Evolutionary conservation across 2,797 vertebrate species (phyloP).

Genomic region (Florisuga fusca): DNA sequence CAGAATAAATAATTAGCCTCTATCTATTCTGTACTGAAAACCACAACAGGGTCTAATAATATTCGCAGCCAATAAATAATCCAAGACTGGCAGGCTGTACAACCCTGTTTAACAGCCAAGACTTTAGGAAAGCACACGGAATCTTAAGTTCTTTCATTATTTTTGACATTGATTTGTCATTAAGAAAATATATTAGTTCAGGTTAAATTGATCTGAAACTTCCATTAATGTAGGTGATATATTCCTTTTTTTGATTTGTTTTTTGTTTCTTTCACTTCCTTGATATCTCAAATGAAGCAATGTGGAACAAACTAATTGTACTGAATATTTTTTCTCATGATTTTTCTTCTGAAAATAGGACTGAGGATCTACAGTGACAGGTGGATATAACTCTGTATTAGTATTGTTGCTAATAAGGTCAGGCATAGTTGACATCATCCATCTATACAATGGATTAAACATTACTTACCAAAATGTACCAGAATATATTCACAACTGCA

Average conservation of each 20-base stretch:
- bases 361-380: not conserved
- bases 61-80: constrained; percentile 60
- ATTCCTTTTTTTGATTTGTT: constrained; percentile 6
- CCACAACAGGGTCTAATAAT: constrained; percentile 36
- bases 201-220: constrained; percentile 79
- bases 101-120: constrained; percentile 47
- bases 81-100: constrained; percentile 27
- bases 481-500: not conserved
- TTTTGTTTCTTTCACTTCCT: not conserved
- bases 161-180: constrained; percentile 84
- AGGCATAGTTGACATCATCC: not conserved
- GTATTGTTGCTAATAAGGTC: constrained; percentile 6
- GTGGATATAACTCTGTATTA: constrained; percentile 4
- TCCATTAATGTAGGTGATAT: constrained; percentile 77
- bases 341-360: constrained; percentile 25
- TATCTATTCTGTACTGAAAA: constrained; percentile 45
- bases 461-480: constrained; percentile 9
- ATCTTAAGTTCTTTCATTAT: constrained; percentile 78
- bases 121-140: constrained; percentile 67
- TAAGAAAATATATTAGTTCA: constrained; percentile 80
- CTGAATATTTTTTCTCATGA: constrained; percentile 9
- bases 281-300: constrained; percentile 24
- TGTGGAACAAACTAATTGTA: constrained; percentile 17
- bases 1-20: constrained; percentile 8
- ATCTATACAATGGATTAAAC: constrained; percentile 28